A percentile compares a stretch with the other conserved stretches of the same genome.
Evolutionary conservation across 2,797 vertebrate species (phyloP).

Genomic region (Lithobates sylvaticus): DNA sequence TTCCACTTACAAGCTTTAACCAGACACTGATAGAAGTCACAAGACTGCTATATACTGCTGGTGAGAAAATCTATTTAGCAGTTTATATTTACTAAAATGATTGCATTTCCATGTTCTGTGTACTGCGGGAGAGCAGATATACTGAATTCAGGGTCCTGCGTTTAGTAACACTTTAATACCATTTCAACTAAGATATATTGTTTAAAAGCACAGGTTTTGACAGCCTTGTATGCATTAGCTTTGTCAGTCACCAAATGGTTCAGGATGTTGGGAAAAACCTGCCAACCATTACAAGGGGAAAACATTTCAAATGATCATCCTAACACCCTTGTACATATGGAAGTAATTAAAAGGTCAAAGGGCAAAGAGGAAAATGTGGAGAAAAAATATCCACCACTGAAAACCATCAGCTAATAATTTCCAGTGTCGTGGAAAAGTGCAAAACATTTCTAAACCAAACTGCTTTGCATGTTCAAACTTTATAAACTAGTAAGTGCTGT

Average conservation of each 20-base stretch:
- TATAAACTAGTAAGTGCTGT: too few species aligned
- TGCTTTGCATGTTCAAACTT: too few species aligned
- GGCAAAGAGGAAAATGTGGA: slow-evolving; percentile 28
- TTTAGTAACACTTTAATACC: too few species aligned
- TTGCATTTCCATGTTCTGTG: too few species aligned
- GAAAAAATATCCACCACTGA: slow-evolving; percentile 13
- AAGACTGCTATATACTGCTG: too few species aligned
- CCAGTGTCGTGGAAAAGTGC: neutral
- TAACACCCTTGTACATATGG: slow-evolving; percentile 55
- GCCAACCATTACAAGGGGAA: slow-evolving; percentile 35
- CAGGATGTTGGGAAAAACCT: slow-evolving; percentile 21
- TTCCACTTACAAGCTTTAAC: too few species aligned
- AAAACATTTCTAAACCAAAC: neutral
- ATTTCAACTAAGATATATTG: neutral
- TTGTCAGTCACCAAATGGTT: slow-evolving; percentile 63
- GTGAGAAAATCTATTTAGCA: too few species aligned
- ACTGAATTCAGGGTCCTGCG: too few species aligned
- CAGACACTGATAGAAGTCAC: too few species aligned
- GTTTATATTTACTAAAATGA: too few species aligned
- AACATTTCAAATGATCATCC: slow-evolving; percentile 48
- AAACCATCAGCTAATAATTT: slow-evolving; percentile 13
- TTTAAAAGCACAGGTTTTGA: neutral
- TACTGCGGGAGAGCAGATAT: too few species aligned
- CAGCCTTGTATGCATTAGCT: slow-evolving; percentile 63
- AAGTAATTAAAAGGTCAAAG: slow-evolving; percentile 59